Evolutionary conservation across 2,113 vertebrate genomes (phyloP).

Genomic region (Lepus europaeus): DNA sequence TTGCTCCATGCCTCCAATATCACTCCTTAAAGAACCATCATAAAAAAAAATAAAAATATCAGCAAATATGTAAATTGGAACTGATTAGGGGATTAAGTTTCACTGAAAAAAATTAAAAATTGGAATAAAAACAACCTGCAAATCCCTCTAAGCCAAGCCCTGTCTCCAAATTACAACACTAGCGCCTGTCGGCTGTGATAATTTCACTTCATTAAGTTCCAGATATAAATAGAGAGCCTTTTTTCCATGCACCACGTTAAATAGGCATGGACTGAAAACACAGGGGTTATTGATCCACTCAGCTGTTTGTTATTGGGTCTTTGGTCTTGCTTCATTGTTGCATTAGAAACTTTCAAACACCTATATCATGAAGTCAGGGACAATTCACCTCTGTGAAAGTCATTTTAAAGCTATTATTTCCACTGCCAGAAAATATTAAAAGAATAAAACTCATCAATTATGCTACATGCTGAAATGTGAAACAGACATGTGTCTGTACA

Average conservation of each 20-base stretch:
- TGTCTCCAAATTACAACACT: slow-evolving; percentile 90
- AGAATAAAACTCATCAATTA: slow-evolving; percentile 57
- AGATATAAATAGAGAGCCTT: slow-evolving; percentile 93
- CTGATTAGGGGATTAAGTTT: slow-evolving; percentile 94
- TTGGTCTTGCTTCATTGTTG: slow-evolving; percentile 79
- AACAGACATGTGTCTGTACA: rapidly evolving
- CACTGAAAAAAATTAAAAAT: slow-evolving; percentile 85
- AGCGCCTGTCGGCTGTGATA: slow-evolving; percentile 95
- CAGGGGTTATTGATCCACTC: slow-evolving; percentile 89
- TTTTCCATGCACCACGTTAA: slow-evolving; percentile 93
- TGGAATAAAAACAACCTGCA: slow-evolving; percentile 95
- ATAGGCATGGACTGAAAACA: slow-evolving; percentile 91
- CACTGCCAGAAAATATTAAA: slow-evolving; percentile 59
- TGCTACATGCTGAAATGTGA: not conserved
- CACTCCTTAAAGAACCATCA: slow-evolving; percentile 82
- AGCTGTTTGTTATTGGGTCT: slow-evolving; percentile 83
- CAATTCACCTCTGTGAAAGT: slow-evolving; percentile 79
- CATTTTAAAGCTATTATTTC: slow-evolving; percentile 69
- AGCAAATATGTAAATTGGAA: slow-evolving; percentile 95
- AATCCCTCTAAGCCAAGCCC: slow-evolving; percentile 89
- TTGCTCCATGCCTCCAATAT: slow-evolving; percentile 88
- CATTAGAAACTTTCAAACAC: slow-evolving; percentile 80
- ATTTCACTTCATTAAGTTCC: slow-evolving; percentile 97
- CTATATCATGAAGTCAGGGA: slow-evolving; percentile 80
- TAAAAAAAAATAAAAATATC: slow-evolving; percentile 87